Evolutionary conservation across 2,888 invertebrate genomes (phyloP).

Genomic region (Nemurella pictetii): DNA sequence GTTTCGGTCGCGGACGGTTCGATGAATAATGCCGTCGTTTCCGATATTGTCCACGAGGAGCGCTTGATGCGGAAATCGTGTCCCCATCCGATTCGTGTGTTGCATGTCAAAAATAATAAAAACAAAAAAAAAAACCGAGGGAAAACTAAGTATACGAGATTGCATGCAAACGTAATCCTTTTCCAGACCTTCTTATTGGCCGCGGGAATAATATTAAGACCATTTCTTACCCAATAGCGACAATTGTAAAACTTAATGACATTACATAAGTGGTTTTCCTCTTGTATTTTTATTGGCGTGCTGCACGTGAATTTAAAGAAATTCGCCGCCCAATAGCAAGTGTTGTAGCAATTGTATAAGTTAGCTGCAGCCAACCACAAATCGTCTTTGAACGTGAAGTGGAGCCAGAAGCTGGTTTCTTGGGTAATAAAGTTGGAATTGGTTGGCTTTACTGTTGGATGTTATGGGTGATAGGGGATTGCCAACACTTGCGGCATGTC

Average conservation of each 20-base stretch:
- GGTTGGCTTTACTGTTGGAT: constrained; percentile 40
- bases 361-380: constrained; percentile 41
- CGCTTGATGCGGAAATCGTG: not conserved
- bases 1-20: not conserved
- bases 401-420: constrained; percentile 33
- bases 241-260: constrained; percentile 32
- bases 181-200: constrained; percentile 14
- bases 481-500: constrained; percentile 36
- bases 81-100: not conserved
- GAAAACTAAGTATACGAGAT: constrained; percentile 13
- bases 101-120: constrained; percentile 7
- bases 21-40: not conserved
- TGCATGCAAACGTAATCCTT: constrained; percentile 12
- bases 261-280: constrained; percentile 31
- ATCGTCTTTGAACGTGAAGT: constrained; percentile 35
- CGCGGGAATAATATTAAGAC: constrained; percentile 21
- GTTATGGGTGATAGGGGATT: constrained; percentile 41
- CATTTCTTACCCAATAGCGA: constrained; percentile 23
- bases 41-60: not conserved
- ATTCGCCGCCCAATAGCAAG: constrained; percentile 35
- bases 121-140: not conserved
- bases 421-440: constrained; percentile 41
- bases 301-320: constrained; percentile 31
- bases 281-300: constrained; percentile 31
- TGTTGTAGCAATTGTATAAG: constrained; percentile 36